These are phyloP conservation scores for Darevskia nairensis DNA, from an alignment of 2,797 vertebrate species.

Conservation along the genomic window DNA sequence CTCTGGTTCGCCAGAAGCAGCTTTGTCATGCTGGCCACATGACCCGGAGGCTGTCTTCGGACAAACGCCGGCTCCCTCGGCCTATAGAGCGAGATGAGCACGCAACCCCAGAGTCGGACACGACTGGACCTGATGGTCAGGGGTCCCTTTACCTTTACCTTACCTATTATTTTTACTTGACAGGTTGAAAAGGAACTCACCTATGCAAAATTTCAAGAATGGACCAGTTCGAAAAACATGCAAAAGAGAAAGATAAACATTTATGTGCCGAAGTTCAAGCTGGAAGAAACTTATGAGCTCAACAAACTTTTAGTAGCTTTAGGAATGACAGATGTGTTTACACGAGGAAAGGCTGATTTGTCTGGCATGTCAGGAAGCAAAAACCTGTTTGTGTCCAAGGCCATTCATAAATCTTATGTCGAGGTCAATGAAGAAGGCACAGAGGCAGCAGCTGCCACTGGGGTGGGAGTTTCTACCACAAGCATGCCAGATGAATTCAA, in stretches of 20 bases:
- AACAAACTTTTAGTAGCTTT: conserved; percentile 77
- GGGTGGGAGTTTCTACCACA: conserved; percentile 37
- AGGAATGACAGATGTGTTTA: conserved; percentile 89
- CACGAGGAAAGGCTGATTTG: conserved; percentile 77
- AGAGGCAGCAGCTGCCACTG: conserved; percentile 84
- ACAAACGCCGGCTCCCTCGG: no score
- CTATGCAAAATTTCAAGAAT: conserved; percentile 73
- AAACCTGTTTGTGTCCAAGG: conserved; percentile 82
- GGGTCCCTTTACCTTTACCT: no score
- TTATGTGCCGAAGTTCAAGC: conserved; percentile 84
- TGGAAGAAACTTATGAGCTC: conserved; percentile 85
- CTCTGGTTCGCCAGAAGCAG: no score
- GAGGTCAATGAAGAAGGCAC: conserved; percentile 91
- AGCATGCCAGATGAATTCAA: conserved; percentile 46
- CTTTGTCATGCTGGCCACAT: no score
- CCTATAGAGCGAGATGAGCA: no score
- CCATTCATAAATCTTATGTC: conserved; percentile 88
- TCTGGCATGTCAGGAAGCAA: conserved; percentile 82
- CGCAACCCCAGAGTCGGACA: no score
- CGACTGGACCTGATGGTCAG: no score
- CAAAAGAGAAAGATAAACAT: conserved; percentile 75
- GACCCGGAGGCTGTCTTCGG: no score
- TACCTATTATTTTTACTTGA: neutral
- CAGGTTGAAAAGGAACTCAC: conserved; percentile 71
- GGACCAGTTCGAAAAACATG: conserved; percentile 84